phyloP scores from a whole-genome alignment of 1,140 invertebrate species.

The Pseudomyrmex gracilis region DNA sequence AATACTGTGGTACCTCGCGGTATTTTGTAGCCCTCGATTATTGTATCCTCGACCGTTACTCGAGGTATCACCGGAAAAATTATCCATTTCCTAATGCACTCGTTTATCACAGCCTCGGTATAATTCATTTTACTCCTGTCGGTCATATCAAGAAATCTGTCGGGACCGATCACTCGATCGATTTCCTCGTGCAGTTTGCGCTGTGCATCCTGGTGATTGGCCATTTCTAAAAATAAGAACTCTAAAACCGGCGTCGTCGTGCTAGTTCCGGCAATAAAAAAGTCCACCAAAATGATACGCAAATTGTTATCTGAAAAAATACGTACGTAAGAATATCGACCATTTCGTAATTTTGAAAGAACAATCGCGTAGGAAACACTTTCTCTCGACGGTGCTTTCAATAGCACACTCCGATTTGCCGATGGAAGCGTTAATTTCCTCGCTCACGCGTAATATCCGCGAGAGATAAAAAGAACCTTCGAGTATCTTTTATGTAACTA shows the following conservation, averaged over 20 bases:
- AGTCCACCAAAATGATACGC: constrained; percentile 89
- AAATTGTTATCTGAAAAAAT: constrained; percentile 88
- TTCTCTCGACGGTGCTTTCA: too few species aligned
- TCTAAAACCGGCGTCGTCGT: constrained; percentile 91
- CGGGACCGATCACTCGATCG: constrained; percentile 84
- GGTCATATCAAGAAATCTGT: constrained; percentile 78
- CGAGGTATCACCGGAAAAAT: constrained; percentile 89
- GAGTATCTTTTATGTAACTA: too few species aligned
- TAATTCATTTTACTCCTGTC: constrained; percentile 87
- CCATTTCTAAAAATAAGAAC: constrained; percentile 90
- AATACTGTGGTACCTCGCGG: constrained; percentile 89
- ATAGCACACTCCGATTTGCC: too few species aligned
- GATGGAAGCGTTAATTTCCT: too few species aligned
- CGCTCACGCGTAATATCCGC: too few species aligned
- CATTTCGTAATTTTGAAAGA: too few species aligned
- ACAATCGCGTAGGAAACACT: too few species aligned
- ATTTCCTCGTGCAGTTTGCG: constrained; percentile 89
- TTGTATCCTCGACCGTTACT: constrained; percentile 87
- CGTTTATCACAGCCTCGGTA: constrained; percentile 88
- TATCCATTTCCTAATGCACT: constrained; percentile 88
- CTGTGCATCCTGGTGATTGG: constrained; percentile 89
- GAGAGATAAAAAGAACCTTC: too few species aligned
- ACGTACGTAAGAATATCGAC: too few species aligned
- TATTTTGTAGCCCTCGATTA: constrained; percentile 88
- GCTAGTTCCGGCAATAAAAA: constrained; percentile 90